A percentile compares a stretch with the other conserved stretches of the same genome.
Evolutionary conservation across 2,888 invertebrate genomes (phyloP).

Genomic region (Aquatica leii): DNA sequence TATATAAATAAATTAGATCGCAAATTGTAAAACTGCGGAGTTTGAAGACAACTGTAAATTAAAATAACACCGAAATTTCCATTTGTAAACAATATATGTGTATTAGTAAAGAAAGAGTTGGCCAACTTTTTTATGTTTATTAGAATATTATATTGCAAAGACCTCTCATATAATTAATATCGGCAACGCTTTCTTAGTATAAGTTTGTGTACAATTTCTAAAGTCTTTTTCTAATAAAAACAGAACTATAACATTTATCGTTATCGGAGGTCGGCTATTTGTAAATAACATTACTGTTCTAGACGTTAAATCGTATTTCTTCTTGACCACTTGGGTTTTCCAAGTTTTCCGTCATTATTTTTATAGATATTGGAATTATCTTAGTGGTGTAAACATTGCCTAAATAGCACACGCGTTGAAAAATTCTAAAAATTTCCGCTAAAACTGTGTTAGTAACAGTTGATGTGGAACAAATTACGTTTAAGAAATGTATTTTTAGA

Average conservation of each 20-base stretch:
- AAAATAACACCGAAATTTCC: too few relatives aligned
- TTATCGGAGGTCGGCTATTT: slow-evolving; percentile 41
- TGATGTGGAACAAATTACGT: slow-evolving; percentile 16
- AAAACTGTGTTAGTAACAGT: slow-evolving; percentile 31
- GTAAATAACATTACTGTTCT: slow-evolving; percentile 41
- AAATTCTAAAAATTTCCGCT: slow-evolving; percentile 25
- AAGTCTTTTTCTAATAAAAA: slow-evolving; percentile 38
- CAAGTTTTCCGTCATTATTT: slow-evolving; percentile 35
- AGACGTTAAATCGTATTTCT: slow-evolving; percentile 34
- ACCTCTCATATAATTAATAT: too few relatives aligned
- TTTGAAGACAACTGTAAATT: too few relatives aligned
- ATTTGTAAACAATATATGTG: too few relatives aligned
- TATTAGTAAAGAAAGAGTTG: too few relatives aligned
- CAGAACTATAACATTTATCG: slow-evolving; percentile 42
- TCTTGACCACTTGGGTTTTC: slow-evolving; percentile 33
- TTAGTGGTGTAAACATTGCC: slow-evolving; percentile 33
- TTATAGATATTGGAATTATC: slow-evolving; percentile 37
- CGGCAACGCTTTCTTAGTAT: neutral
- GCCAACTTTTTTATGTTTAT: too few relatives aligned
- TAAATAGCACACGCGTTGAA: slow-evolving; percentile 13
- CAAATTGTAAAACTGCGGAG: too few relatives aligned
- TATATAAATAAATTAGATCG: too few relatives aligned
- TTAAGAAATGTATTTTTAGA: too few relatives aligned
- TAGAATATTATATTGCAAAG: too few relatives aligned
- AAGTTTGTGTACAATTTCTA: slow-evolving; percentile 15